Evolutionary conservation across 2,888 invertebrate genomes (phyloP), one percentile per base, ranked within the genome.

Genomic region (Lasioglossum vierecki): DNA sequence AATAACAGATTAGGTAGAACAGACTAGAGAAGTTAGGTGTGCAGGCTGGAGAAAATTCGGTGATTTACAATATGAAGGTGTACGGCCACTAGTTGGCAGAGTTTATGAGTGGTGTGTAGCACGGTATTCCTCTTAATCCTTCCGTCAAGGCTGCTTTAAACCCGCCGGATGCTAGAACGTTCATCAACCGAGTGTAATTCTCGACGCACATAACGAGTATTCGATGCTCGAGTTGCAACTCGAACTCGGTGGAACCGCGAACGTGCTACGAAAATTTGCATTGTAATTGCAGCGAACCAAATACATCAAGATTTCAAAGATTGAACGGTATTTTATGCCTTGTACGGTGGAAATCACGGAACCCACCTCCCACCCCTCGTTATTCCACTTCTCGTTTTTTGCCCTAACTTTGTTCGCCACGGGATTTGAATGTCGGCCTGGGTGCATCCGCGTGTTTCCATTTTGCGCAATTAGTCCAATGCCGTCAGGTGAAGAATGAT

Each of bases 401-500:
- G 66, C 44, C 13, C 22, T 63, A 76, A 76, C 63, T 66, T 76
- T 66, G 63, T 66, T 66, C 63, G 63, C 46, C 8, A 6, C 15
- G 63, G 46, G 4, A 66, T 66, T 66, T 35, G 30, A 76, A 72
- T 46, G 13, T 72, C 44, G 30, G 66, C 22, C 35, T n/a, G n/a
- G 41, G 41, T 18, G 44, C 71, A 15, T 46, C 26, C 46, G 46
- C 44, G 30, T 46, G 44, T 72, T 72, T 72, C 46, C 46, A 46
- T 46, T 72, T 46, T 72, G 18, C 18, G 72, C 39, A 70, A 41
- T 76, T 75, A 53, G 66, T 41, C 30, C 75, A 80, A 80, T 53
- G 57, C 75, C 35, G 70, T 57, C 35, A 57, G 46, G 18, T 2
- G 35, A 70, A 80, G 60, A 46, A 70, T 49, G 57, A 76, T 49